Conservation (phyloP, 2,797 vertebrate species). For the Clarias fuscus region DNA sequence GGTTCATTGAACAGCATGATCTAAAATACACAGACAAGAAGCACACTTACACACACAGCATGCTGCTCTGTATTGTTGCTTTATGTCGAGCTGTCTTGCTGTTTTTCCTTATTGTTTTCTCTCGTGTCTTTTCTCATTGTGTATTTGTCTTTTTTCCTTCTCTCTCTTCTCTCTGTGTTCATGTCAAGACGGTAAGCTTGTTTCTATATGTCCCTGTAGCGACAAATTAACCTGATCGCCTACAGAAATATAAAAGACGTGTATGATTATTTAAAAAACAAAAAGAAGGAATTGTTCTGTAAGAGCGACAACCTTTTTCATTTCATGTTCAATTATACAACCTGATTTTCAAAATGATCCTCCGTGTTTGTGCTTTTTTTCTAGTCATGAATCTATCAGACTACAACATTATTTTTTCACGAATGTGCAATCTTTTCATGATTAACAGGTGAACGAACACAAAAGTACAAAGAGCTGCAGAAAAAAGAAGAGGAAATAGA, state of each 20-base stretch:
- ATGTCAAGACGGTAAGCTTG: constrained; percentile 64
- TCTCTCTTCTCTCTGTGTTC: constrained; percentile 50
- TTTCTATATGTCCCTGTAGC: constrained; percentile 8
- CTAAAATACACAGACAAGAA: constrained; percentile 15
- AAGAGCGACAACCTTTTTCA: background rate
- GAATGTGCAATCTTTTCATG: background rate
- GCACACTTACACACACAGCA: constrained; percentile 13
- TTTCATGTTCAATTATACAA: background rate
- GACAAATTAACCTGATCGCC: background rate
- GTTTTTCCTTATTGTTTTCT: constrained; percentile 23
- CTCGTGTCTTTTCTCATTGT: constrained; percentile 8
- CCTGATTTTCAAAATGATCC: background rate
- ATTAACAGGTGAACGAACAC: constrained; percentile 84
- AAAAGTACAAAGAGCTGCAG: constrained; percentile 92
- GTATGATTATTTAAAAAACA: background rate
- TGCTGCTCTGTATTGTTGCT: constrained; percentile 19
- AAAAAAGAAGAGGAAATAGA: constrained; percentile 91
- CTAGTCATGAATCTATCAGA: background rate
- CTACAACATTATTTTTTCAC: too few species aligned
- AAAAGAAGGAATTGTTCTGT: background rate
- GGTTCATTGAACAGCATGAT: constrained; percentile 10
- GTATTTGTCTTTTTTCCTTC: constrained; percentile 2
- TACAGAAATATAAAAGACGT: background rate
- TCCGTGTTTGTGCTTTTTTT: background rate
- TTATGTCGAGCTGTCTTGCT: constrained; percentile 1